Evolutionary conservation across 2,888 invertebrate species (phyloP), one percentile per base, ranked within the genome.

Genomic region (Orchestes rusci): DNA sequence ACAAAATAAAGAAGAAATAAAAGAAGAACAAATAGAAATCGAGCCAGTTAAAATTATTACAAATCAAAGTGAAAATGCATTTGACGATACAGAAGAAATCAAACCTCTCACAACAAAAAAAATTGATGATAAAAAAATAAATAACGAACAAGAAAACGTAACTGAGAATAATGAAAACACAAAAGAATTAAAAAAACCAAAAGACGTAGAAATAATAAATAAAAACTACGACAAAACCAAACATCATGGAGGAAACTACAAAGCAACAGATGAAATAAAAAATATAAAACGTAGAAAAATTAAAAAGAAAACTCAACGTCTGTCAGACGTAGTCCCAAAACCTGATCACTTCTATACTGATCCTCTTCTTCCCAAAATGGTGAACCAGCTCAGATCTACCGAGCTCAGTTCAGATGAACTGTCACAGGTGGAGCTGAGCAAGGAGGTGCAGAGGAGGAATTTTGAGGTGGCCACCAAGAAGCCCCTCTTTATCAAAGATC

Each of bases 401-500:
- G 32, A 36, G 3, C 15, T 48, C 4, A 20, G 37, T 23, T 40
- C 47, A 3, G 32, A 44, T 16, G 47, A 47, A 17, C 13, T 47
- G 7, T 49, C 50, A n/a, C n/a, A n/a, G n/a, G n/a, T n/a, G n/a
- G 48, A 52, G 31, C 17, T 51, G 17, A 35, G 27, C 8, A 40
- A 41, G 27, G 30, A 30, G 20, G 19, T 19, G 4, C 28, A 15
- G 15, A 43, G 36, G 28, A 30, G 43, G 13, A 17, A 35, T 4
- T 35, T 4, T 3, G 20, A 36, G 4, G 10, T 37, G 16, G 23
- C 16, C 13, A 52, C 49, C 2, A 52, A 53, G 28, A 56, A 51
- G 43, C 55, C 55, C 12, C 2, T 51, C 27, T 57, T 63, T 51
- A 59, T 66, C 38, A 67, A 64, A 54, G 68, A 69, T 59, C 68